Conservation (phyloP, 1,140 invertebrate species). For the Diprion similis region DNA sequence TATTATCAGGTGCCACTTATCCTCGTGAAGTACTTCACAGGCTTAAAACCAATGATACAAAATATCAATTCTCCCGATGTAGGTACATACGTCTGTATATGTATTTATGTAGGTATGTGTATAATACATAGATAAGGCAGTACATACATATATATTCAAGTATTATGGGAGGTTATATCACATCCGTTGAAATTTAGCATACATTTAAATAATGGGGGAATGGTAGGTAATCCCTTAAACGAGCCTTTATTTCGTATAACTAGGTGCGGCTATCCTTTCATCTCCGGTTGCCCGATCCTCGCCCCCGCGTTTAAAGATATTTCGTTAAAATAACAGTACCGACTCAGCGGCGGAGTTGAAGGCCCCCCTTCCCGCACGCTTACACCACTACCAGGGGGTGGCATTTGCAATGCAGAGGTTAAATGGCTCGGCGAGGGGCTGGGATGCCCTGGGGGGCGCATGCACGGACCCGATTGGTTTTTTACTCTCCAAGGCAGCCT, state of each 20-base stretch:
- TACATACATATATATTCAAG: constrained; percentile 13
- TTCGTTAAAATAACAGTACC: constrained; percentile 63
- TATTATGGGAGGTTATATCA: constrained; percentile 54
- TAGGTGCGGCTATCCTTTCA: constrained; percentile 60
- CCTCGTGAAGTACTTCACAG: too few relatives aligned
- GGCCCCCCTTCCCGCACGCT: constrained; percentile 36
- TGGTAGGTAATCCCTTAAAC: constrained; percentile 62
- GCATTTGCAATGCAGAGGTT: constrained; percentile 65
- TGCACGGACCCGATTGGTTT: constrained; percentile 61
- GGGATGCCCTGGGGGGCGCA: constrained; percentile 9
- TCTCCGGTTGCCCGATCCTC: constrained; percentile 44
- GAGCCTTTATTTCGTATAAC: constrained; percentile 58
- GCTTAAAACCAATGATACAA: too few relatives aligned
- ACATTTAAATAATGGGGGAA: constrained; percentile 62
- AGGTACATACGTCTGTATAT: too few relatives aligned
- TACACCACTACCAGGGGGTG: constrained; percentile 55
- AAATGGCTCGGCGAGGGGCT: constrained; percentile 54
- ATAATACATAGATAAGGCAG: too few relatives aligned
- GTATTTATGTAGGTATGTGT: too few relatives aligned
- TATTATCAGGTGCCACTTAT: too few relatives aligned
- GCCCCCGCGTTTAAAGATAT: constrained; percentile 60
- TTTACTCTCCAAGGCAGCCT: constrained; percentile 45
- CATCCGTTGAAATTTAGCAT: constrained; percentile 60
- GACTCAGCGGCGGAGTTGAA: constrained; percentile 24
- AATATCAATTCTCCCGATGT: too few relatives aligned